These are phyloP conservation scores for Fistularia tabacaria DNA, from an alignment of 2,797 vertebrate genomes.

Conservation along the genomic window DNA sequence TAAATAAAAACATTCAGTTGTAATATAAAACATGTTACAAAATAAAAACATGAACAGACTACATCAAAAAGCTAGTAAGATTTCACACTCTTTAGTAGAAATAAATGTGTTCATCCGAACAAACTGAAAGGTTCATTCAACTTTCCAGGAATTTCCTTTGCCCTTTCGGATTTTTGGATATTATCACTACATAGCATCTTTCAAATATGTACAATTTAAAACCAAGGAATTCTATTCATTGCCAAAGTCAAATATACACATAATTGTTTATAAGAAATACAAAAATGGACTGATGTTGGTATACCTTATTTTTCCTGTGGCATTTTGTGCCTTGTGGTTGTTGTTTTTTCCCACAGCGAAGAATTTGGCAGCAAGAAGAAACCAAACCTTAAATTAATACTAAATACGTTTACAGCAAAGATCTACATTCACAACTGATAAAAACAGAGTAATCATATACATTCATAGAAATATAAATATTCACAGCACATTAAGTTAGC, in stretches of 20 bases:
- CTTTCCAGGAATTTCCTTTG: conserved; percentile 26
- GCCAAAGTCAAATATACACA: background rate
- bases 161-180: conserved; percentile 30
- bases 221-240: background rate
- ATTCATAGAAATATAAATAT: conserved; percentile 64
- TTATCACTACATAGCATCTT: conserved; percentile 24
- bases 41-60: conserved; percentile 22
- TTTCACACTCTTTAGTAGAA: background rate
- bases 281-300: conserved; percentile 20
- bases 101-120: too few relatives aligned
- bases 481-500: conserved; percentile 54
- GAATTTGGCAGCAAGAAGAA: too few relatives aligned
- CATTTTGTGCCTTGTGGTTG: conserved; percentile 33
- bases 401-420: conserved; percentile 36
- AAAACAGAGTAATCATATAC: conserved; percentile 44
- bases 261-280: conserved; percentile 17
- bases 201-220: conserved; percentile 31
- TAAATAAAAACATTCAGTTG: conserved; percentile 56
- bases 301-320: conserved; percentile 32
- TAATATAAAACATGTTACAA: conserved; percentile 60
- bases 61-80: conserved; percentile 38
- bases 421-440: conserved; percentile 47
- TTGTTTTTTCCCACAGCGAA: conserved; percentile 2
- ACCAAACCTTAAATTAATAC: conserved; percentile 26
- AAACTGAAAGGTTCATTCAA: too few relatives aligned